These are phyloP conservation scores for Daphoenositta chrysoptera DNA, from an alignment of 2,113 vertebrate species.

Conservation along the genomic window DNA sequence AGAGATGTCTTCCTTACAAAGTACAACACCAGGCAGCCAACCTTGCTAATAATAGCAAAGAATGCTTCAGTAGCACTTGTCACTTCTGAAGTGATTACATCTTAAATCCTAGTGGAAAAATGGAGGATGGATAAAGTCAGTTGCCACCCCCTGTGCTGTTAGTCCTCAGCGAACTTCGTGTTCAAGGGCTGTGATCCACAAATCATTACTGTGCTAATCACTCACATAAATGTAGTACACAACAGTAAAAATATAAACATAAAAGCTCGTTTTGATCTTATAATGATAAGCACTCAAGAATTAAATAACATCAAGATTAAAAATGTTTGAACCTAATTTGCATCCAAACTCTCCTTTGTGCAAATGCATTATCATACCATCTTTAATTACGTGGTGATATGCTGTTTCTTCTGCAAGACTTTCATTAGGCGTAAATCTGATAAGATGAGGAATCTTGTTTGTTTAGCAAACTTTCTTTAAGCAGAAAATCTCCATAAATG, in stretches of 20 bases:
- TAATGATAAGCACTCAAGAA: conserved; percentile 11
- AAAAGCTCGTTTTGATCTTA: background rate
- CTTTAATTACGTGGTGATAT: background rate
- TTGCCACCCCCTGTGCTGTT: background rate
- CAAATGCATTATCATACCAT: background rate
- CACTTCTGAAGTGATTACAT: background rate
- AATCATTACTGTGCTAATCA: background rate
- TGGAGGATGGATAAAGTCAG: background rate
- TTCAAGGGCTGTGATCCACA: background rate
- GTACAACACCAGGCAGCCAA: background rate
- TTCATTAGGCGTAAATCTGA: conserved; percentile 11
- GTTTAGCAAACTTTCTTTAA: background rate
- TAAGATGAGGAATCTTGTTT: background rate
- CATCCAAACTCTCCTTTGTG: background rate
- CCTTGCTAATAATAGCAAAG: background rate
- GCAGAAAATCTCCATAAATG: background rate
- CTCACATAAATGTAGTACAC: background rate
- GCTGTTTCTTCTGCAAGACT: background rate
- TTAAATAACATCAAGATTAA: conserved; percentile 42
- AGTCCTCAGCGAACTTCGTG: background rate
- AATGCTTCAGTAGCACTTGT: background rate
- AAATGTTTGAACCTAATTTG: conserved; percentile 8
- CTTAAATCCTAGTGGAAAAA: background rate
- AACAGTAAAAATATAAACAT: background rate
- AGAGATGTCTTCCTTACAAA: background rate